Conservation (phyloP, 1,140 invertebrate species). For the Uloborus diversus region DNA sequence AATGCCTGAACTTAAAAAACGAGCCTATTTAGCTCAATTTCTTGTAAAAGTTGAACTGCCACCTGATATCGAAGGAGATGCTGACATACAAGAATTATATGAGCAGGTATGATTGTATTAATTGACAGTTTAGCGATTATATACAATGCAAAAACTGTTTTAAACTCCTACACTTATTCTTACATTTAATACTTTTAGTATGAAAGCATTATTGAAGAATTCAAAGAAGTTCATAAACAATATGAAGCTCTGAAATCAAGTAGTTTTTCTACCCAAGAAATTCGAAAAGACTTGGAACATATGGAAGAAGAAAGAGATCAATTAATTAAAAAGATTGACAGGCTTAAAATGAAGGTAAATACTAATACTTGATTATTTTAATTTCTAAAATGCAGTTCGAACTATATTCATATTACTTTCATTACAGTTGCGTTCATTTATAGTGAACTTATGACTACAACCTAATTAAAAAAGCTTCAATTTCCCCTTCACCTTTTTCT, state of each 20-base stretch:
- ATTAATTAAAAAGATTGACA: constrained; percentile 75
- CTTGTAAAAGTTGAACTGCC: constrained; percentile 82
- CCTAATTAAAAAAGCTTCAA: too few relatives aligned
- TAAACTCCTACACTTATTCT: not conserved
- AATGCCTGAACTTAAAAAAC: constrained; percentile 77
- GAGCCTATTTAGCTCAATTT: constrained; percentile 81
- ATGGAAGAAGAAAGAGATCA: constrained; percentile 89
- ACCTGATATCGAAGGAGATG: constrained; percentile 80
- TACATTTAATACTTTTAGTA: constrained; percentile 69
- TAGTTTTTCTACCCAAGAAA: constrained; percentile 69
- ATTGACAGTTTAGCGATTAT: too few relatives aligned
- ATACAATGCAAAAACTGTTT: too few relatives aligned
- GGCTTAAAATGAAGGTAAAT: constrained; percentile 73
- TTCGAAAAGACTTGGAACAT: constrained; percentile 77
- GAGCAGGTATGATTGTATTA: constrained; percentile 71
- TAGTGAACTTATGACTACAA: too few relatives aligned
- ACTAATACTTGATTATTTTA: too few relatives aligned
- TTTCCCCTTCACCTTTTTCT: too few relatives aligned
- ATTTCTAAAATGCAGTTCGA: too few relatives aligned
- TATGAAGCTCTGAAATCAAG: constrained; percentile 74
- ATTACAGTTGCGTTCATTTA: too few relatives aligned
- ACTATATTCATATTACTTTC: too few relatives aligned
- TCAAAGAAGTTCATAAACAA: constrained; percentile 82
- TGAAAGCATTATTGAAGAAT: constrained; percentile 80
- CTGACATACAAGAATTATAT: constrained; percentile 76